Base-by-base conservation (phyloP, 2,888 invertebrate genomes). In the Sarcophaga rosellei region DNA sequence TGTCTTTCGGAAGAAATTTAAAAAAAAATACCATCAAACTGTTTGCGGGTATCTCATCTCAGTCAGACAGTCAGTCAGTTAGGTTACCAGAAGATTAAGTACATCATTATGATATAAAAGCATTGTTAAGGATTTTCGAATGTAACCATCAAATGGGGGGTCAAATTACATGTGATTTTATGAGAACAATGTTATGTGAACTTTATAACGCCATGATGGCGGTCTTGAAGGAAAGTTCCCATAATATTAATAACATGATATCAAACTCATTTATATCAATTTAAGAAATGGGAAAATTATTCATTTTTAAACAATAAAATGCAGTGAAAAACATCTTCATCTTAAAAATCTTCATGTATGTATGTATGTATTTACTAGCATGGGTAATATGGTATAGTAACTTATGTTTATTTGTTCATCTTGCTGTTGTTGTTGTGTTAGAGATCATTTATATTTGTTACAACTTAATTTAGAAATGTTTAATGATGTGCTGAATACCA, bases 21-120 rank as follows among this genome's bases (percentile, higher is more conserved):
- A 25, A 17, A 77, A 78, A 45, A 66, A 6, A 74, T 53, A 53
- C 61, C 75, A 80, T 68, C 53, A 77, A 73, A 73, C 73, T 75
- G 17, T 1, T 0, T 53, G 12, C 5, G 53, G 4, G 0, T 35
- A 35, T 35, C 8, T 53, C 53, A 53, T 53, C 15, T 53, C 53
- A 53, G 68, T 70, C 81, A 66, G 68, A 80, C 77, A 77, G 78
- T 86, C 81, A 75, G 63, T 83, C 77, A 83, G 78, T 86, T 84
- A 86, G 83, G 86, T 83, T 86, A 85, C 75, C 81, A 84, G 57
- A 86, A 86, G 86, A 88, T 88, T 86, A 88, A 88, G 88, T 88
- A 80, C 86, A 82, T 82, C 86, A 83, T 88, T 88, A 86, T 76
- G 65, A 75, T 45, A 75, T 76, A 86, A 86, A 80, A 75, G 72